Percentiles rank a stretch among this genome's conserved stretches.
Evolutionary conservation across 2,113 vertebrate species (phyloP).

Genomic region (Hoplias malabaricus): DNA sequence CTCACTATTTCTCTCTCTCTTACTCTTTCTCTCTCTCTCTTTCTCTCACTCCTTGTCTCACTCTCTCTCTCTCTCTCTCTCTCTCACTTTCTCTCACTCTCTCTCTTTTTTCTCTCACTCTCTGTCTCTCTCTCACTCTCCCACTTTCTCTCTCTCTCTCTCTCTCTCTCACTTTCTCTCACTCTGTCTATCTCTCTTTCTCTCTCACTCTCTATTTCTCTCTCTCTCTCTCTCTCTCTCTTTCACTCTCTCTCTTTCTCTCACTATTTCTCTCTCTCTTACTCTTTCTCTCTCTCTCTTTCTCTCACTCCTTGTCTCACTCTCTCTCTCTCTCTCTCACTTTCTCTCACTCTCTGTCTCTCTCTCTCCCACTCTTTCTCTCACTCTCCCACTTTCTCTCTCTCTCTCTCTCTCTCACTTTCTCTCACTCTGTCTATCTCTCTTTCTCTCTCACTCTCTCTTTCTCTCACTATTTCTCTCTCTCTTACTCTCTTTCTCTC

Average conservation of each 20-base stretch:
- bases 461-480: background rate
- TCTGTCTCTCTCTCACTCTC: background rate
- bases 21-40: background rate
- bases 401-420: too few relatives aligned
- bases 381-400: too few relatives aligned
- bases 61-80: background rate
- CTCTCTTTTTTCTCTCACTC: background rate
- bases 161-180: background rate
- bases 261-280: background rate
- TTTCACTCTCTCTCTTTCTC: too few relatives aligned
- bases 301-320: background rate
- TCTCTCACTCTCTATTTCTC: background rate
- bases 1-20: background rate
- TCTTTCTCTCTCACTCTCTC: background rate
- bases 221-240: background rate
- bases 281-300: background rate
- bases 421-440: background rate
- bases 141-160: background rate
- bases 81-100: background rate
- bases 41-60: background rate
- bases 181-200: background rate
- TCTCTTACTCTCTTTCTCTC: too few relatives aligned
- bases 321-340: too few relatives aligned
- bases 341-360: too few relatives aligned
- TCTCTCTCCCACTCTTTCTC: too few relatives aligned